These are phyloP conservation scores for Styela clava DNA, from an alignment of 23 tunicate species.

Conservation along the genomic window DNA sequence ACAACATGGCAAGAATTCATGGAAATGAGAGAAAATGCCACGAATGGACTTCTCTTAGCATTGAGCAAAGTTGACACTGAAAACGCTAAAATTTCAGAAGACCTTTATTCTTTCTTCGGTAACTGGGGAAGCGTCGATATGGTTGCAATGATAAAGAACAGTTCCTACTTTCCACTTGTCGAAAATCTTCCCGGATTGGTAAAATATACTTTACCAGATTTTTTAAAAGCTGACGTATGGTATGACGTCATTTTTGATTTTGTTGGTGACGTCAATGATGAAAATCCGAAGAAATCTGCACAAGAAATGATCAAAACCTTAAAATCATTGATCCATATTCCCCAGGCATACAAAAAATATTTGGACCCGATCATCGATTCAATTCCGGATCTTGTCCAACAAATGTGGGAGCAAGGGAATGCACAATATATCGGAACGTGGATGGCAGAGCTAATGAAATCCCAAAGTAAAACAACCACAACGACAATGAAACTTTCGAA, in stretches of 20 bases:
- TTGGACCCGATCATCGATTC: not conserved
- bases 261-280: not conserved
- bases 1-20: not conserved
- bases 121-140: not conserved
- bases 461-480: not conserved
- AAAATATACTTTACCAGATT: not conserved
- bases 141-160: not conserved
- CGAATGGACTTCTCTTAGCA: not conserved
- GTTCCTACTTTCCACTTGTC: not conserved
- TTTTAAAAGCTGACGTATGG: not conserved
- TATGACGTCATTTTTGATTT: not conserved
- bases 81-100: not conserved
- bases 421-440: not conserved
- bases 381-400: not conserved
- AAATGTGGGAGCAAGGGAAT: not conserved
- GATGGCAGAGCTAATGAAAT: not conserved
- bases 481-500: not conserved
- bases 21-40: not conserved
- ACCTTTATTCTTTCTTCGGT: not conserved
- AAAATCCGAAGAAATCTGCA: not conserved
- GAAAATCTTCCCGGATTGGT: slow-evolving; percentile 9
- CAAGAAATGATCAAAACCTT: not conserved
- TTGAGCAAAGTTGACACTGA: not conserved
- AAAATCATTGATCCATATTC: not conserved
- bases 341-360: not conserved